Evolutionary conservation across 2,113 vertebrate genomes (phyloP).

Genomic region (Riparia riparia): DNA sequence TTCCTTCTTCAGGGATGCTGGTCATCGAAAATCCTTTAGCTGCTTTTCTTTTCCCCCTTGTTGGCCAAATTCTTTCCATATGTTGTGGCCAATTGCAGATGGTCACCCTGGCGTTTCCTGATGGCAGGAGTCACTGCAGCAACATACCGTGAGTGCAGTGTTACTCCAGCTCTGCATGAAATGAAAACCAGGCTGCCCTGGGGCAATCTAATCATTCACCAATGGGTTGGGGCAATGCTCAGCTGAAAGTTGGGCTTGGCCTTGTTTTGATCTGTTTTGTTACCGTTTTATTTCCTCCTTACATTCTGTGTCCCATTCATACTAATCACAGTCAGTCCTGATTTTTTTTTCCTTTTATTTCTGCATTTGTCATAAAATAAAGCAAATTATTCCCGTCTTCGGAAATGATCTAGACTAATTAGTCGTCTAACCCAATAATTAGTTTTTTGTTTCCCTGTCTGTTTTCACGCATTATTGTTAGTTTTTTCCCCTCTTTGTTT

Average conservation of each 20-base stretch:
- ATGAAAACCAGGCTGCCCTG: constrained; percentile 52
- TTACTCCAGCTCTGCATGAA: neutral
- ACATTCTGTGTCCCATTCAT: constrained; percentile 81
- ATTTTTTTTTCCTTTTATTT: constrained; percentile 86
- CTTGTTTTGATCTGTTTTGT: constrained; percentile 81
- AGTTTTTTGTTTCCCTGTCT: constrained; percentile 88
- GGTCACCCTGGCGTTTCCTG: constrained; percentile 52
- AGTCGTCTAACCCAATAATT: constrained; percentile 89
- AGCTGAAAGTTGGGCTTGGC: constrained; percentile 76
- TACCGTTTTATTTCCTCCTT: constrained; percentile 81
- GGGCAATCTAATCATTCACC: constrained; percentile 46
- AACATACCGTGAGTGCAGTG: neutral
- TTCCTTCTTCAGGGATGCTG: constrained; percentile 5
- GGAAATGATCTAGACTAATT: constrained; percentile 87
- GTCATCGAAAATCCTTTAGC: neutral
- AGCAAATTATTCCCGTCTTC: constrained; percentile 86
- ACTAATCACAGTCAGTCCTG: constrained; percentile 84
- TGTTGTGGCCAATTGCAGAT: constrained; percentile 56
- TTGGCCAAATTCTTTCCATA: constrained; percentile 56
- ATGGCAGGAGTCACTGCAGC: constrained; percentile 21
- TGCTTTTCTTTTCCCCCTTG: neutral
- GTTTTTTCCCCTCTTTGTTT: constrained; percentile 79
- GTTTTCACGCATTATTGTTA: constrained; percentile 88
- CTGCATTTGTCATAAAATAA: constrained; percentile 89
- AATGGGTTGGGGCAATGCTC: constrained; percentile 62